Base-by-base conservation (phyloP, 2,113 vertebrate species). In the Oreamnos americanus region DNA sequence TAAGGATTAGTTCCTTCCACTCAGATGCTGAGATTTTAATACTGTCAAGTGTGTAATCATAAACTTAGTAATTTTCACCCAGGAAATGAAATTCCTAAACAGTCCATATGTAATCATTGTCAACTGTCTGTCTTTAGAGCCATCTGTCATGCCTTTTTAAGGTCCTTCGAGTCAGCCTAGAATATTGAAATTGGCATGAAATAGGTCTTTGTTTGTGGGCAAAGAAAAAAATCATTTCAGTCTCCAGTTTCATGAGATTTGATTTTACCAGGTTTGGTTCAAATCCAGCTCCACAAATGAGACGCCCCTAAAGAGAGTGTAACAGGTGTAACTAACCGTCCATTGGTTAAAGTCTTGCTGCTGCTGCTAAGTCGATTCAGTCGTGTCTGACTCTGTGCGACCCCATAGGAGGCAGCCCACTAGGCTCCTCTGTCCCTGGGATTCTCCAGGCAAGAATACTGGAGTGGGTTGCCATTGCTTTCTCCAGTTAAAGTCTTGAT, bases 21-120 rank as follows among this genome's bases (percentile, higher is more conserved):
- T 97, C 47, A 47, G 85, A 91, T 96, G 82, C 82, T 97, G 91
- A 90, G 94, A 93, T 96, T 97, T 98, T 94, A 98, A 87, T 94
- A 60, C 47, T 92, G 60, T 93, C 87, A 96, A 95, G 91, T 97
- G 71, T 94, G 16, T 83, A 95, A 95, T 93, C 79, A 92, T 60
- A 95, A 95, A 95, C 78, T 95, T 93, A 89, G 93, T 91, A 83
- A 97, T 83, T 94, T 96, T 90, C 55, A 89, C 78, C 83, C 79
- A 83, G 67, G 87, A 95, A 88, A 84, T 94, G 57, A 96, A 97
- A 92, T 96, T 86, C 55, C 53, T 62, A 87, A 96, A 62, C 87
- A 71, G 79, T 87, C 60, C 60, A 71, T 95, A 87, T 71, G 60
- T 78, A 91, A 39, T 92, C 49, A 97, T 87, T 96, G 85, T 94